Evolutionary conservation across 2,888 invertebrate species (phyloP), one percentile per base, ranked within the genome.

Genomic region (Bellardia bayeri): DNA sequence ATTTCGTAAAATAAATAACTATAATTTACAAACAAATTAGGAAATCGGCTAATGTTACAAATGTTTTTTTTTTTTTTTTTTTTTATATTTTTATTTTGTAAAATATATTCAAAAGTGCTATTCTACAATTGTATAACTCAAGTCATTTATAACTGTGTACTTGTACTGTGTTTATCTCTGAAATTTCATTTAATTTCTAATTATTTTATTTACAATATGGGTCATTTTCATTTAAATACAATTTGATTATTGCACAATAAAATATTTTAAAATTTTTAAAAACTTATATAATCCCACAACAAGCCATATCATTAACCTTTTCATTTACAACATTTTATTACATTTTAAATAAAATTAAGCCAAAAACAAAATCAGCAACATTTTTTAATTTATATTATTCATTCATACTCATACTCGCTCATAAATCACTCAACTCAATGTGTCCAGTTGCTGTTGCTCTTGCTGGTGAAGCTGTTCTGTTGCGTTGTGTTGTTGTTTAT

Each of bases 361-460:
- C 54, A 54, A 16, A 16, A 1, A n/a, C 51, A 45, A n/a, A 2
- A 45, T 8, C 8, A 45, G 1, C 14, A 51, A 14, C 33, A 68
- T 14, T 78, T 78, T 23, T 66, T 56, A 56, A 66, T 58, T 79
- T 61, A 61, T 49, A 49, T 49, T 49, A 61, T 51, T 66, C 66
- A 66, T 82, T 37, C 51, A 72, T 72, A 66, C 45, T 72, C 56
- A 64, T 81, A 61, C 54, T 64, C 33, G 2, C 66, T 56, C 75
- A 82, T 82, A 82, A 82, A 82, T 82, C 82, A 75, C 75, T 75
- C 75, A 82, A 61, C 51, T 61, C 14, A 40, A 51, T 51, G 61
- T 68, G 42, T 68, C 63, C 76, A 76, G 63, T 23, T 56, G 13
- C 14, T 68, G 45, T 33, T 68, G 49, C 49, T 75, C 2, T 51